These are phyloP conservation scores for Scolopax bukidnonensis DNA, from an alignment of 2,797 vertebrate species.

Conservation along the genomic window DNA sequence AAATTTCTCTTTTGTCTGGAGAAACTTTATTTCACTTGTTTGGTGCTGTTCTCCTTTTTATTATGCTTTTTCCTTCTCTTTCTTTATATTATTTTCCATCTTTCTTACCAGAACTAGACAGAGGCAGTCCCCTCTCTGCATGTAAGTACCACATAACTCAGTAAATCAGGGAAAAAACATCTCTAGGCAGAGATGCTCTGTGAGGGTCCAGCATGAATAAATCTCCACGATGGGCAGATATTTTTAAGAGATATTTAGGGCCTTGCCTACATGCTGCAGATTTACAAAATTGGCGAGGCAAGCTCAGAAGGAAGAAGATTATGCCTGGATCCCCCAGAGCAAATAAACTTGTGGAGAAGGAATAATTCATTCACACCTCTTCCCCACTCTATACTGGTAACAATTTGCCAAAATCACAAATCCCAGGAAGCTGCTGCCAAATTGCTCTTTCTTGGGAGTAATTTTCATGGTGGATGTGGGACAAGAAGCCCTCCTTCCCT, in stretches of 20 bases:
- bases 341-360: neutral
- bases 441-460: neutral
- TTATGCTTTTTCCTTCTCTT: neutral
- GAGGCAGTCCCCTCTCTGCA: neutral
- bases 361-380: neutral
- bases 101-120: neutral
- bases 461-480: neutral
- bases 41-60: neutral
- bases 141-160: neutral
- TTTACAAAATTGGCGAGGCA: neutral
- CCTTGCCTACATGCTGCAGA: neutral
- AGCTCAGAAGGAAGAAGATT: neutral
- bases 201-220: neutral
- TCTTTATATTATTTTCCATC: neutral
- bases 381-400: neutral
- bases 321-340: neutral
- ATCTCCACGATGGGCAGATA: neutral
- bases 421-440: neutral
- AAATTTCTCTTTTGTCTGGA: neutral
- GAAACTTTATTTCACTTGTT: neutral
- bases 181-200: neutral
- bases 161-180: neutral
- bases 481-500: neutral
- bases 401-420: constrained; percentile 11
- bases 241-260: constrained; percentile 6